A percentile compares a stretch with the other conserved stretches of the same genome.
phyloP scores from a whole-genome alignment of 2,113 vertebrate species.

The Bolborhynchus lineola region DNA sequence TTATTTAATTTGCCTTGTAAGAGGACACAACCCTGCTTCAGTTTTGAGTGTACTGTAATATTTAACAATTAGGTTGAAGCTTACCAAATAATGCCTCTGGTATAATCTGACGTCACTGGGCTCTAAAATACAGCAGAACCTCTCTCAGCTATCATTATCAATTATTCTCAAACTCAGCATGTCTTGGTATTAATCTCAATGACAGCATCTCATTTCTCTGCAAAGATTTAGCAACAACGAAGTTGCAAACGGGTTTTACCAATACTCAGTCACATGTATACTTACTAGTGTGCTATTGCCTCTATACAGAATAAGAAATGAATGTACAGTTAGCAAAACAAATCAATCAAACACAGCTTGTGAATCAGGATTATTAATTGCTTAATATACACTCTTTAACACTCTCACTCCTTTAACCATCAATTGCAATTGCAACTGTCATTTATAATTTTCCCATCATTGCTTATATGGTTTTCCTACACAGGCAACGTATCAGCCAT shows the following conservation, averaged over 20 bases:
- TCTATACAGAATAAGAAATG: neutral
- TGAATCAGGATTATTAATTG: neutral
- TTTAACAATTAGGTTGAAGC: neutral
- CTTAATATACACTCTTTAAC: neutral
- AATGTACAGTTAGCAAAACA: neutral
- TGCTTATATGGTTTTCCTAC: neutral
- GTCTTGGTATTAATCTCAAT: neutral
- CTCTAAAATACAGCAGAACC: neutral
- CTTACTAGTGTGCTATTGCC: neutral
- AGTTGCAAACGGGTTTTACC: neutral
- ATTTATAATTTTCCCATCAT: neutral
- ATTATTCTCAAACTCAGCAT: neutral
- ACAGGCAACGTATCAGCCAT: neutral
- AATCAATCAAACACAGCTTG: neutral
- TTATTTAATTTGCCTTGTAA: neutral
- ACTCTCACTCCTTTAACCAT: neutral
- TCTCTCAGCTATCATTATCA: neutral
- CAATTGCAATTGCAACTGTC: neutral
- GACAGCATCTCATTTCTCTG: neutral
- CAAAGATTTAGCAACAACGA: neutral
- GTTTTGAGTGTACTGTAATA: neutral
- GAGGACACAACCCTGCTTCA: neutral
- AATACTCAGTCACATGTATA: neutral
- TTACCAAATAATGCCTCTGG: neutral
- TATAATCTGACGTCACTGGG: neutral